Conservation (phyloP, 1,140 invertebrate genomes). For the Trissolcus basalis region DNA sequence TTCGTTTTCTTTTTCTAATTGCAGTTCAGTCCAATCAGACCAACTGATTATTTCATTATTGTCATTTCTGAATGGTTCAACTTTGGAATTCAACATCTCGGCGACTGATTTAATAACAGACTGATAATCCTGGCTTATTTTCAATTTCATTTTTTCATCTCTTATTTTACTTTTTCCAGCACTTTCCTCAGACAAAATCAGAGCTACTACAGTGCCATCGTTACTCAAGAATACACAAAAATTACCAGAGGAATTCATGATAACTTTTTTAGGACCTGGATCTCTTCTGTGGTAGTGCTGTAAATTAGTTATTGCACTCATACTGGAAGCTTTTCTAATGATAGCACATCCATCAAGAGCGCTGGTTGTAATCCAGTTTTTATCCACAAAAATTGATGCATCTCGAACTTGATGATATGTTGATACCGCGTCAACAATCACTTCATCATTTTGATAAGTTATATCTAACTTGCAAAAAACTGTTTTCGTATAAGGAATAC, state of each 20-base stretch:
- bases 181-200: conserved; percentile 16
- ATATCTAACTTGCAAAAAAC: conserved; percentile 58
- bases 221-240: conserved; percentile 60
- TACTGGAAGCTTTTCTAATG: conserved; percentile 40
- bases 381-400: conserved; percentile 55
- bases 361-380: conserved; percentile 59
- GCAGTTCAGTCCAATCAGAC: conserved; percentile 61
- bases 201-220: conserved; percentile 65
- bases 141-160: conserved; percentile 16
- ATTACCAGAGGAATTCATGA: conserved; percentile 53
- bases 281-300: conserved; percentile 64
- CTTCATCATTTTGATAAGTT: conserved; percentile 32
- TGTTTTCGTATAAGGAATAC: conserved; percentile 61
- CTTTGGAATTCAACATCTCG: conserved; percentile 39
- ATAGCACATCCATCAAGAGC: conserved; percentile 63
- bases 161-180: not conserved
- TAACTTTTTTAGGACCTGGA: conserved; percentile 59
- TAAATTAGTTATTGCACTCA: conserved; percentile 16
- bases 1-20: conserved; percentile 9
- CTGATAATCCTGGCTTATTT: conserved; percentile 56
- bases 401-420: conserved; percentile 62
- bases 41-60: conserved; percentile 52
- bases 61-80: conserved; percentile 27
- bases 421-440: conserved; percentile 1
- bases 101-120: conserved; percentile 38